These are phyloP conservation scores for Craseonycteris thonglongyai DNA, from an alignment of 2,113 vertebrate species.

Conservation along the genomic window DNA sequence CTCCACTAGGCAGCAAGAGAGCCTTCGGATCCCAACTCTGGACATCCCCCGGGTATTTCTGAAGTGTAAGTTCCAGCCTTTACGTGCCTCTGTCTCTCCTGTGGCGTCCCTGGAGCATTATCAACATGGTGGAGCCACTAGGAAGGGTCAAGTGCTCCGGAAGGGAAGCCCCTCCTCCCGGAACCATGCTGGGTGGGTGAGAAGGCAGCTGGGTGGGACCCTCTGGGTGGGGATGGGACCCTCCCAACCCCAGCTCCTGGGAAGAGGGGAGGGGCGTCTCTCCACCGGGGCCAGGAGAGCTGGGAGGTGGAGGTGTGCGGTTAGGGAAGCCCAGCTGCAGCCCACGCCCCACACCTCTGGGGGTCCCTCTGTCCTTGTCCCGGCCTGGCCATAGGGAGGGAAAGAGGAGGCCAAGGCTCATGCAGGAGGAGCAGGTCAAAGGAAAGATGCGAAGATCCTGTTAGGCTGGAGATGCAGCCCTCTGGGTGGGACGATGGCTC, in stretches of 20 bases:
- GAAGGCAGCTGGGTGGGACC: not conserved
- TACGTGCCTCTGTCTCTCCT: not conserved
- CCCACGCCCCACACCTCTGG: not conserved
- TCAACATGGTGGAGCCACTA: not conserved
- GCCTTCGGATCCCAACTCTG: not conserved
- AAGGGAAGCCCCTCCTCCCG: not conserved
- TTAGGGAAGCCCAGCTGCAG: not conserved
- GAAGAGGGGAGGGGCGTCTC: not conserved
- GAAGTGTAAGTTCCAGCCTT: not conserved
- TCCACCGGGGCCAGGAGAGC: not conserved
- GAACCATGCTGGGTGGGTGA: not conserved
- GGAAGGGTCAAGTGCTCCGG: rapidly evolving
- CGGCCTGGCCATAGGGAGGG: not conserved
- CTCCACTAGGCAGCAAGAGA: not conserved
- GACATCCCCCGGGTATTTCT: not conserved
- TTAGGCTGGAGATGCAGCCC: too few relatives aligned
- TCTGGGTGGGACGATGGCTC: rapidly evolving
- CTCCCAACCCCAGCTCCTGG: not conserved
- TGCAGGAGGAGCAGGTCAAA: not conserved
- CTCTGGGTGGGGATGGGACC: not conserved
- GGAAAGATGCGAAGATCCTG: not conserved
- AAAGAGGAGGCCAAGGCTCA: not conserved
- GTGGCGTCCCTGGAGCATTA: not conserved
- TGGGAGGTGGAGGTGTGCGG: not conserved
- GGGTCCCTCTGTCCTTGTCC: not conserved